Evolutionary conservation across 2,113 vertebrate species (phyloP).

Genomic region (Fregetta grallaria): DNA sequence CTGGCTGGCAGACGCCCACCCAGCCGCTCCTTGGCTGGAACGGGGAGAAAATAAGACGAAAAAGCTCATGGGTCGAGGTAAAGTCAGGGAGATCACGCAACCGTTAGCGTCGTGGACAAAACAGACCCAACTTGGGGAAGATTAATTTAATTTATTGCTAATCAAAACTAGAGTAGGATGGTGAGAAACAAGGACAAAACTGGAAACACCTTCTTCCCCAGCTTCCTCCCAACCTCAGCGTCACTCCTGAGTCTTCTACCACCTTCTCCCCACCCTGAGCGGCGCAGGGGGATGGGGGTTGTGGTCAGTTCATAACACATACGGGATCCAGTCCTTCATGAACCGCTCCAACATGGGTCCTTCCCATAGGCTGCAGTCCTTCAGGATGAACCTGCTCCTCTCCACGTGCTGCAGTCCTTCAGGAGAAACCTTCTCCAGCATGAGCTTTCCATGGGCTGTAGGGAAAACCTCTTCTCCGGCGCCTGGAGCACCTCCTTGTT

Average conservation of each 20-base stretch:
- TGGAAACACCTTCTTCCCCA: no score
- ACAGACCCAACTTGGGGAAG: fast-evolving
- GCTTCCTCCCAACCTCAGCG: background rate
- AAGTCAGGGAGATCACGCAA: background rate
- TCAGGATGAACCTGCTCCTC: background rate
- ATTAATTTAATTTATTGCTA: background rate
- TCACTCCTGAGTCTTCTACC: background rate
- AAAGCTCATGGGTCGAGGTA: fast-evolving
- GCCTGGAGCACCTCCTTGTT: background rate
- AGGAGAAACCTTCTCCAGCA: background rate
- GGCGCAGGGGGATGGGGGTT: background rate
- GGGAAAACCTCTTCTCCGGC: background rate
- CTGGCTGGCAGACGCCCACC: fast-evolving
- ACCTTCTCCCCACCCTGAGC: background rate
- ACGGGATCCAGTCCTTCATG: background rate
- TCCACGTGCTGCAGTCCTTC: background rate
- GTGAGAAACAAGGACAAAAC: background rate
- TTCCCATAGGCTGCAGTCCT: background rate
- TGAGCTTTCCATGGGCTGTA: no score
- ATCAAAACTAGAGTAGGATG: background rate
- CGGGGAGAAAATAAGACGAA: background rate
- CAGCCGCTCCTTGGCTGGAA: background rate
- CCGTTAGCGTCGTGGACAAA: background rate
- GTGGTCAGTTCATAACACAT: background rate
- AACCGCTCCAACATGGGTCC: background rate